Percentiles rank a stretch among this genome's conserved stretches.
phyloP scores from a whole-genome alignment of 2,797 vertebrate genomes.

The Tadarida brasiliensis region DNA sequence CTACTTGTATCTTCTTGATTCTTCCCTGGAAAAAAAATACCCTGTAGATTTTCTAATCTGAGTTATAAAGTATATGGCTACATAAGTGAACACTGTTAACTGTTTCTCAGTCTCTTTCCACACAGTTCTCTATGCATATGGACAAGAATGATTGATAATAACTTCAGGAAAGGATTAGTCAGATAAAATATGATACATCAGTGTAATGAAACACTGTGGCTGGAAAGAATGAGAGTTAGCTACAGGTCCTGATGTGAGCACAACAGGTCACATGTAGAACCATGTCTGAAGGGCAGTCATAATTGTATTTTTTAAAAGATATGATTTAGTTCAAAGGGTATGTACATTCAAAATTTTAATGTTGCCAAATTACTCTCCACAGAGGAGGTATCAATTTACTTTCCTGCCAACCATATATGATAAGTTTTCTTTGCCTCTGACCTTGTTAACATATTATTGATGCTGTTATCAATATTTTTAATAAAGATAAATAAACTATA shows the following conservation, averaged over 20 bases:
- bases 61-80: neutral
- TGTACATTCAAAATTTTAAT: neutral
- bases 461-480: neutral
- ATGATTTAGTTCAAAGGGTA: neutral
- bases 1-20: neutral
- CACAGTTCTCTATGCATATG: neutral
- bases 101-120: neutral
- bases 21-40: neutral
- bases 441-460: neutral
- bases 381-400: neutral
- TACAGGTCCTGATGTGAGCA: neutral
- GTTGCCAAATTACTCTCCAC: neutral
- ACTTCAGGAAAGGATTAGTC: neutral
- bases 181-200: accelerated
- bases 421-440: neutral
- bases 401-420: neutral
- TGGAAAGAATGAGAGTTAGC: neutral
- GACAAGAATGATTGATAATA: neutral
- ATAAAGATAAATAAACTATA: neutral
- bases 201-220: neutral
- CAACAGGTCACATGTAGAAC: neutral
- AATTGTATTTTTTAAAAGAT: neutral
- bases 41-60: neutral
- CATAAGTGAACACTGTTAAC: neutral
- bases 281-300: neutral